These are phyloP conservation scores for Macropus fuliginosus DNA, from an alignment of 2,797 vertebrate species.

Conservation along the genomic window DNA sequence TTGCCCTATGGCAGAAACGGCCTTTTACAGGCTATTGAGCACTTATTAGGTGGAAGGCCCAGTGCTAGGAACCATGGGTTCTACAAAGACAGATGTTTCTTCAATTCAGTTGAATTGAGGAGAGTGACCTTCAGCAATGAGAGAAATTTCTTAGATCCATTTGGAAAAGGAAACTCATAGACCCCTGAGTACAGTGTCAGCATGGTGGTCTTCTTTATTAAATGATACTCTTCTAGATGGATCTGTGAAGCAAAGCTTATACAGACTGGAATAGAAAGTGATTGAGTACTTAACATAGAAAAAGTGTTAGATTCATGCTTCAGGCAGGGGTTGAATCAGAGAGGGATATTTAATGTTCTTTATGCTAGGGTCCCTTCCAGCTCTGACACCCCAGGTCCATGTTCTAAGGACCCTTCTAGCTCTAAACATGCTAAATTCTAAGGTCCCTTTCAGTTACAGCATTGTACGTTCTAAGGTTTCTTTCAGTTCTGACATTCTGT, in stretches of 20 bases:
- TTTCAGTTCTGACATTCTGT: too few relatives aligned
- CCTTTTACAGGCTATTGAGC: neutral
- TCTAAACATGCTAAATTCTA: too few relatives aligned
- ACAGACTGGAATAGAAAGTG: neutral
- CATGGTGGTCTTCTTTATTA: too few relatives aligned
- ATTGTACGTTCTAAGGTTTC: too few relatives aligned
- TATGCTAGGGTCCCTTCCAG: neutral
- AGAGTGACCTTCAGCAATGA: neutral
- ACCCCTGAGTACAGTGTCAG: neutral
- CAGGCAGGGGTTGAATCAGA: neutral
- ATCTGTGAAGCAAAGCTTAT: neutral
- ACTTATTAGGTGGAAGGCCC: neutral
- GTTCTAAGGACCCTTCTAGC: too few relatives aligned
- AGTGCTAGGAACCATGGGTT: neutral
- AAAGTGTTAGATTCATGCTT: neutral
- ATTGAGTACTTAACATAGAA: neutral
- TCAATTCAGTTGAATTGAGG: neutral
- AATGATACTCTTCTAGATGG: neutral
- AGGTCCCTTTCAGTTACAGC: too few relatives aligned
- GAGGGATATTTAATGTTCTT: neutral
- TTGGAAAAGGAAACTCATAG: neutral
- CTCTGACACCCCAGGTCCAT: neutral
- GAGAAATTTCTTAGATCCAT: neutral
- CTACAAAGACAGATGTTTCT: neutral
- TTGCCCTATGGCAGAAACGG: neutral